Percentiles rank a stretch among this genome's conserved stretches.
Evolutionary conservation across 1,140 invertebrate species (phyloP).

Genomic region (Penaeus indicus): DNA sequence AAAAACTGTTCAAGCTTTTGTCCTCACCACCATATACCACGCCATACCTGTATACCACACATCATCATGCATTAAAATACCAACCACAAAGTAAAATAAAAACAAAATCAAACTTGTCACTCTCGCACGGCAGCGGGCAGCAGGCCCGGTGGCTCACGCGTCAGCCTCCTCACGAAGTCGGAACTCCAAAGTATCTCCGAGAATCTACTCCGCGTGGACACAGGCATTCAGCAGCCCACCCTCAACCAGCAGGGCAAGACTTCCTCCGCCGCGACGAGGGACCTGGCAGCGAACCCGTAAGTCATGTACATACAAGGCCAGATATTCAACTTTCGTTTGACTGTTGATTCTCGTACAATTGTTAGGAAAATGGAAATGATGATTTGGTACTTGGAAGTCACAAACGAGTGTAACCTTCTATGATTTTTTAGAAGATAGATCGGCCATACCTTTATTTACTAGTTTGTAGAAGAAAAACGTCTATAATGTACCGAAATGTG

Average conservation of each 20-base stretch:
- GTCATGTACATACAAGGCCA: neutral
- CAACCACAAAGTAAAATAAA: too few species aligned
- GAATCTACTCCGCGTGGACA: conserved; percentile 44
- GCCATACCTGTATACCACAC: too few species aligned
- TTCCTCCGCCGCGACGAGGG: conserved; percentile 9
- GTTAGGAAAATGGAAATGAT: neutral
- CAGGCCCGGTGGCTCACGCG: neutral
- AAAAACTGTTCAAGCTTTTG: too few species aligned
- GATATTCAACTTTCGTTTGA: neutral
- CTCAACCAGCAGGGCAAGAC: conserved; percentile 47
- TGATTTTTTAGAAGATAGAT: too few species aligned
- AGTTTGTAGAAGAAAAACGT: neutral
- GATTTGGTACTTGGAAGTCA: neutral
- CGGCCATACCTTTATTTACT: too few species aligned
- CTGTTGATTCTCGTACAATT: neutral
- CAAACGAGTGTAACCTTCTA: too few species aligned
- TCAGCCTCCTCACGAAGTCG: neutral
- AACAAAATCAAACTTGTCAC: neutral
- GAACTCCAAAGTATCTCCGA: conserved; percentile 42
- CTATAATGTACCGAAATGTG: neutral
- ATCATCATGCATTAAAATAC: too few species aligned
- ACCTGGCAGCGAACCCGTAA: conserved; percentile 44
- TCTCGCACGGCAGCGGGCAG: conserved; percentile 1
- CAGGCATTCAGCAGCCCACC: neutral
- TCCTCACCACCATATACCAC: too few species aligned